Base-by-base conservation (phyloP, 2,797 vertebrate species). In the Enteromius unitaeniatus region DNA sequence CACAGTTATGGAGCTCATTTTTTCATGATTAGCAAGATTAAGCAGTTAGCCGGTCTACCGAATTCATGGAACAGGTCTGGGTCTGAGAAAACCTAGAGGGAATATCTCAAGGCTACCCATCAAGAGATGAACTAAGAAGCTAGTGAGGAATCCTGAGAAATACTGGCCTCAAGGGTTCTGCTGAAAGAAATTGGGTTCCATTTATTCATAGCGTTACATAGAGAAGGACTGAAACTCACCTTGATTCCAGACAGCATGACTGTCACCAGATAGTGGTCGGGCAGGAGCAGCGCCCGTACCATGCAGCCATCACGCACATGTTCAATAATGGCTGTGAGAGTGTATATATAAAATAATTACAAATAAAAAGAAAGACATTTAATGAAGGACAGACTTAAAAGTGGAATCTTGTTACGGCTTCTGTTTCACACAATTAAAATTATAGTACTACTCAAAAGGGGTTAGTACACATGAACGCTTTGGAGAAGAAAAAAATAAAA, bases 161-260 rank as follows among this genome's bases (percentile, higher is more conserved):
- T 53, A 37, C 21, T 51, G 42, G 40, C 42, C 31, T 70, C 37
- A 47, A 1, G 64, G 76, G 42, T 49, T 37, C 28, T 67, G 28
- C 11, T 19, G 69, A 45, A 31, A 34, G 7, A 64, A 55, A 42
- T 21, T 65, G 62, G 62, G 21, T 49, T 19, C 64, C 23, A 51
- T 34, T 49, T 67, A 31, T 65, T 79, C 77, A 49, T 14, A 49
- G 64, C 8, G 0, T 17, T 45, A 42, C 21, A 49, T 42, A 26
- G 67, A 78, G 17, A 53, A 3, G 5, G 26, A 17, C 14, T 42
- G 62, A 31, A 4, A 42, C 93, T 95, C 94, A 99, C 98, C 97
- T 99, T 99, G 81, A 99, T 87, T 88, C 97, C 98, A 34, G 98
- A 99, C 84, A 99, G 94, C 98, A 99, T 98, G 87, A 99, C 96